Percentiles rank a stretch among this genome's conserved stretches.
phyloP scores from a whole-genome alignment of 1,140 invertebrate genomes.

The Radopholus similis region DNA sequence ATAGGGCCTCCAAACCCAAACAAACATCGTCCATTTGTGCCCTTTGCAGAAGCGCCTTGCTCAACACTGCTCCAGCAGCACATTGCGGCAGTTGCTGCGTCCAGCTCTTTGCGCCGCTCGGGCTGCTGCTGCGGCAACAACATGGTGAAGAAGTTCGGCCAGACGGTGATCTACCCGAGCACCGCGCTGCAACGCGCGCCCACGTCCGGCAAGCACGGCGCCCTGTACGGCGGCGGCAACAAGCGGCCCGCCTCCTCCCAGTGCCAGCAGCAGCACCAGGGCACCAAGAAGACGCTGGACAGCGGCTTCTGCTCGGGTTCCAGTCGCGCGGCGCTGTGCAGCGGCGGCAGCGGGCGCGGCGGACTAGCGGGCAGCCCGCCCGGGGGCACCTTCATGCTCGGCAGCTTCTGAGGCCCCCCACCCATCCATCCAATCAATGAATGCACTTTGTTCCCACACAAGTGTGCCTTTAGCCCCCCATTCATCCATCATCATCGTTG shows the following conservation, averaged over 20 bases:
- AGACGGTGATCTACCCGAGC: neutral
- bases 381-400: conserved; percentile 31
- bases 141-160: conserved; percentile 12
- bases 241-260: conserved; percentile 7
- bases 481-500: neutral
- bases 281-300: conserved; percentile 26
- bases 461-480: neutral
- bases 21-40: neutral
- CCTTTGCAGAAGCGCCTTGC: neutral
- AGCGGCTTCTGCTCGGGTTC: conserved; percentile 43
- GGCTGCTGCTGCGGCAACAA: conserved; percentile 9
- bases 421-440: neutral
- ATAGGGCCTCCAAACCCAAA: too few relatives aligned
- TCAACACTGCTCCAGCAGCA: neutral
- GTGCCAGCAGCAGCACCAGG: neutral
- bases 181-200: neutral
- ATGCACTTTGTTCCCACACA: neutral
- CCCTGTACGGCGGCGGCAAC: neutral
- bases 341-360: conserved; percentile 16
- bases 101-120: neutral
- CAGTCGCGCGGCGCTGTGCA: neutral
- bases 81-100: neutral
- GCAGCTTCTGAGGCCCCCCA: conserved; percentile 22
- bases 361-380: conserved; percentile 18
- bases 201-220: neutral